Evolutionary conservation across 1,140 invertebrate genomes (phyloP).

Genomic region (Riptortus pedestris): DNA sequence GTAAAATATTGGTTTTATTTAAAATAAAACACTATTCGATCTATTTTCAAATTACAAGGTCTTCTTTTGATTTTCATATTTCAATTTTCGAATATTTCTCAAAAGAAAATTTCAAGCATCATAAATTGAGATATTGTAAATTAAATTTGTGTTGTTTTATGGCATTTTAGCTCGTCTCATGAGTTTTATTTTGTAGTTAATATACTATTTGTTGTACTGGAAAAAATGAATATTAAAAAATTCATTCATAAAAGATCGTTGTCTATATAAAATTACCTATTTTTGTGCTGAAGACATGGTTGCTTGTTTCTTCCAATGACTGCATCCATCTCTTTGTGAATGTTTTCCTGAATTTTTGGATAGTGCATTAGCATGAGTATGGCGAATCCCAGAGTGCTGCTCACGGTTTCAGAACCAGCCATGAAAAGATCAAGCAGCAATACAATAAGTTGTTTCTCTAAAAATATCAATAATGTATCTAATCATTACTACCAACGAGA

Average conservation of each 20-base stretch:
- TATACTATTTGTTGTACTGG: neutral
- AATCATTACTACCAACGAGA: constrained; percentile 23
- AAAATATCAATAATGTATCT: no score
- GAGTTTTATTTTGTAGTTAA: neutral
- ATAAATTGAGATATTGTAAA: no score
- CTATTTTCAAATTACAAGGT: no score
- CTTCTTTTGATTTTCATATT: no score
- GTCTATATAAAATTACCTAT: no score
- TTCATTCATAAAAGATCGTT: no score
- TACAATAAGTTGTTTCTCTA: constrained; percentile 52
- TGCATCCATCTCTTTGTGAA: constrained; percentile 57
- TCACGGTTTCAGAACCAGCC: constrained; percentile 59
- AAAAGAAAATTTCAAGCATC: no score
- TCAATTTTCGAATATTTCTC: no score
- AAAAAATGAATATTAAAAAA: neutral
- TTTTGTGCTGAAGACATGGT: constrained; percentile 5
- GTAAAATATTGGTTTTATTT: no score
- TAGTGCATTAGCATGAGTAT: constrained; percentile 53
- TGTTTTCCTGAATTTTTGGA: constrained; percentile 49
- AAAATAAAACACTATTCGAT: no score
- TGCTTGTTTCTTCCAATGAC: constrained; percentile 44
- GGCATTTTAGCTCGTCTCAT: no score
- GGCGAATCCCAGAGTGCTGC: constrained; percentile 49
- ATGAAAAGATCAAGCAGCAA: constrained; percentile 58
- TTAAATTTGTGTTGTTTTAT: no score